Percentiles rank a stretch among this genome's conserved stretches.
Evolutionary conservation across 2,888 invertebrate genomes (phyloP).

Genomic region (Neria commutata): DNA sequence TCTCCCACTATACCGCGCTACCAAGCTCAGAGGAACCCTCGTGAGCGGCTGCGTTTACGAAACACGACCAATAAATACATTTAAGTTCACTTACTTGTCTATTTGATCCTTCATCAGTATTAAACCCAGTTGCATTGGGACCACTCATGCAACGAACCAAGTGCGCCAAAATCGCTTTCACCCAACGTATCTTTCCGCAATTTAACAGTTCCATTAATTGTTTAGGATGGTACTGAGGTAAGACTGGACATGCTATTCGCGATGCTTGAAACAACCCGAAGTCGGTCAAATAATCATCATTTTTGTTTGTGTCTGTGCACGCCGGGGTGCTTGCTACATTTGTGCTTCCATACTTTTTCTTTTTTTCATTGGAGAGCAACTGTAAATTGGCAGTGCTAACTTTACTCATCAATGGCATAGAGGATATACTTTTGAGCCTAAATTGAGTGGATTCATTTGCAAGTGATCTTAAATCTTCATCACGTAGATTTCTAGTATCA

Average conservation of each 20-base stretch:
- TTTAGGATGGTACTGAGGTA: conserved; percentile 99
- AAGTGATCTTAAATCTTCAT: conserved; percentile 71
- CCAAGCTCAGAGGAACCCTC: too few species aligned
- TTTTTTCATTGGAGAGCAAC: conserved; percentile 75
- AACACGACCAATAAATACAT: too few species aligned
- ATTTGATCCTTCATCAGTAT: conserved; percentile 69
- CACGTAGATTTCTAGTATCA: conserved; percentile 74
- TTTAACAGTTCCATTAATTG: conserved; percentile 97
- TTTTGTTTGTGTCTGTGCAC: conserved; percentile 52
- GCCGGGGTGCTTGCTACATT: conserved; percentile 48
- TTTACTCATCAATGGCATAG: conserved; percentile 80
- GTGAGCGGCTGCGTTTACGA: too few species aligned
- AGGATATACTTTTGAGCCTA: conserved; percentile 73
- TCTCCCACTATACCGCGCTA: too few species aligned
- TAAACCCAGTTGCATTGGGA: conserved; percentile 63
- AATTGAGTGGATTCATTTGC: conserved; percentile 73
- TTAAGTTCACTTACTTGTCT: conserved; percentile 63
- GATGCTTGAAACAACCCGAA: conserved; percentile 97
- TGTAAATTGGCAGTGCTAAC: conserved; percentile 86
- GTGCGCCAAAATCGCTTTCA: conserved; percentile 97
- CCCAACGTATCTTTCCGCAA: conserved; percentile 97
- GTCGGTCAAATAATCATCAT: conserved; percentile 84
- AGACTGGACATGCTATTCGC: conserved; percentile 93
- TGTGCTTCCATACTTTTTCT: conserved; percentile 65
- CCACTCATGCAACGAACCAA: conserved; percentile 82